Percentiles rank a stretch among this genome's conserved stretches.
Conservation (phyloP, 1,140 invertebrate genomes). For the Artemia franciscana region DNA sequence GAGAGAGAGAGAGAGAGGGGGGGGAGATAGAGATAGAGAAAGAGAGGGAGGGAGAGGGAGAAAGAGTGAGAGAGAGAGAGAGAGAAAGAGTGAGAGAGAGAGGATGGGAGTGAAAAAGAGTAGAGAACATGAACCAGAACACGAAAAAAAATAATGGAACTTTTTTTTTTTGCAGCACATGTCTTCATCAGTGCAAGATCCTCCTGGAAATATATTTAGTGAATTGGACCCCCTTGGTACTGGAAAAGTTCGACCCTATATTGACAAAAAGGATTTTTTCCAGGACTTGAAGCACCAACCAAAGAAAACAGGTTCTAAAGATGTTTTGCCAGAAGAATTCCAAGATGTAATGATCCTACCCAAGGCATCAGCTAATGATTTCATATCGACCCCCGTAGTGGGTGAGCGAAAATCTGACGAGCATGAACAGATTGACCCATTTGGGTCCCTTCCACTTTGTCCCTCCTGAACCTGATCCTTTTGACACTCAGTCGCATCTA, state of each 20-base stretch:
- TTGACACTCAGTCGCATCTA: conserved; percentile 11
- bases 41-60: too few species aligned
- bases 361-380: conserved; percentile 9
- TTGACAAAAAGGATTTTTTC: conserved; percentile 87
- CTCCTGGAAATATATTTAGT: conserved; percentile 53
- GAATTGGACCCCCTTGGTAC: conserved; percentile 75
- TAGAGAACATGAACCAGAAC: too few species aligned
- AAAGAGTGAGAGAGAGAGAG: too few species aligned
- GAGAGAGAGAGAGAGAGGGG: too few species aligned
- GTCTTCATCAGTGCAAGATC: too few species aligned
- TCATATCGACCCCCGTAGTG: conserved; percentile 12
- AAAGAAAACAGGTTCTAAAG: conserved; percentile 57
- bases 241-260: conserved; percentile 62
- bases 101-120: too few species aligned
- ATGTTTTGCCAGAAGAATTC: conserved; percentile 24
- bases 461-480: conserved; percentile 30
- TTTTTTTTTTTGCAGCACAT: too few species aligned
- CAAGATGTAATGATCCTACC: conserved; percentile 3
- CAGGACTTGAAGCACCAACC: conserved; percentile 76
- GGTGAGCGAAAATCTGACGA: neutral
- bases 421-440: conserved; percentile 29
- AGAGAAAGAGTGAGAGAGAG: too few species aligned
- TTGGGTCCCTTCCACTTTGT: conserved; percentile 18
- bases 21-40: too few species aligned
- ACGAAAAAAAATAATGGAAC: too few species aligned